Evolutionary conservation across 1,140 invertebrate species (phyloP).

Genomic region (Heliconius eleuchia): DNA sequence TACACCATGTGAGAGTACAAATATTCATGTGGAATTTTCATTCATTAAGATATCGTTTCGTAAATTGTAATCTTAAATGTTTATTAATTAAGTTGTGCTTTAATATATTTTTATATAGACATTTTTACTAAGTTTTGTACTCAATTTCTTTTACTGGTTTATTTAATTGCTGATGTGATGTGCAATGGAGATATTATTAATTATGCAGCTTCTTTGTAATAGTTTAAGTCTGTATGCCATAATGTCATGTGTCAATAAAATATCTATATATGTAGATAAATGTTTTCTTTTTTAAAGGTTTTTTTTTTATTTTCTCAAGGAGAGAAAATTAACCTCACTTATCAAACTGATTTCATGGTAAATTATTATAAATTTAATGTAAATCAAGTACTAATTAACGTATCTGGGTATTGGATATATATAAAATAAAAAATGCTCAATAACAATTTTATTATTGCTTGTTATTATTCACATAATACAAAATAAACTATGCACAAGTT

Average conservation of each 20-base stretch:
- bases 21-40: constrained; percentile 23
- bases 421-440: constrained; percentile 60
- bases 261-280: constrained; percentile 22
- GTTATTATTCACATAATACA: constrained; percentile 83
- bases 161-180: constrained; percentile 30
- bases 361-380: no score
- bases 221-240: constrained; percentile 35
- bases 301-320: no score
- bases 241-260: constrained; percentile 35
- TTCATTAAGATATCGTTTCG: not conserved
- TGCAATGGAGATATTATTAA: constrained; percentile 31
- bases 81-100: constrained; percentile 28
- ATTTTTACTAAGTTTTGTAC: constrained; percentile 31
- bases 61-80: constrained; percentile 5
- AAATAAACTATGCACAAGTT: constrained; percentile 83
- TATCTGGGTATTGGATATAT: not conserved
- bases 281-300: not conserved
- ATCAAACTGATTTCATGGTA: not conserved
- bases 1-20: constrained; percentile 33
- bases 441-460: constrained; percentile 81
- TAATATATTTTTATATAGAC: constrained; percentile 37
- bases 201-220: constrained; percentile 24
- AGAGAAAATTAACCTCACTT: not conserved
- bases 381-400: no score
- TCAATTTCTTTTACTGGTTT: constrained; percentile 29